phyloP scores from a whole-genome alignment of 1,140 invertebrate species.

The Hylyphantes graminicola region DNA sequence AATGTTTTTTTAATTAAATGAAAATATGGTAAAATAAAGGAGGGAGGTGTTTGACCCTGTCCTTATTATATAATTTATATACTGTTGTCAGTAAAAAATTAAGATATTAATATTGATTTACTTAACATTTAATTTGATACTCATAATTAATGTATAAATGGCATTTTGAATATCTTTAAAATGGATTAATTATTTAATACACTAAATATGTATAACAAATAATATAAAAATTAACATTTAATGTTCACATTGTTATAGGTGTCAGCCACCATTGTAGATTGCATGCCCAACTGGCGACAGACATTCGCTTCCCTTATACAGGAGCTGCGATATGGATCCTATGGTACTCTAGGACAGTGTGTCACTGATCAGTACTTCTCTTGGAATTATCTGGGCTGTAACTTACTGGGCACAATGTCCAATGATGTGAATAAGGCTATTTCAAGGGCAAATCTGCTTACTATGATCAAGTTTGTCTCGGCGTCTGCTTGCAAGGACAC shows the following conservation, averaged over 20 bases:
- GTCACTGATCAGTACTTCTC: slow-evolving; percentile 14
- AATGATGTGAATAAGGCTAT: not conserved
- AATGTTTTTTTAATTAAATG: too few species aligned
- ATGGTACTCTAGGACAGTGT: not conserved
- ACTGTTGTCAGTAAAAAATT: too few species aligned
- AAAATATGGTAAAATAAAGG: too few species aligned
- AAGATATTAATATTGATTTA: too few species aligned
- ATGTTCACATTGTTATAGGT: too few species aligned
- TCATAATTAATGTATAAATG: not conserved
- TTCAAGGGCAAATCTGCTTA: not conserved
- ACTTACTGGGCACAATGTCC: slow-evolving; percentile 17
- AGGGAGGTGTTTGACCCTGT: too few species aligned
- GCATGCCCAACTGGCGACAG: not conserved
- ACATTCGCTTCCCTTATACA: not conserved
- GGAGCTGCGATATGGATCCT: not conserved
- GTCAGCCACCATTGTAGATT: slow-evolving; percentile 12
- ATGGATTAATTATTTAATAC: too few species aligned
- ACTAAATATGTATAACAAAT: too few species aligned
- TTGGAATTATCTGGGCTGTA: slow-evolving; percentile 2
- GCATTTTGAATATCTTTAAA: too few species aligned
- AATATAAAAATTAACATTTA: too few species aligned
- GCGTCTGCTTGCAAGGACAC: slow-evolving; percentile 33
- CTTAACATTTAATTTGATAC: not conserved
- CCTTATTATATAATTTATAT: too few species aligned
- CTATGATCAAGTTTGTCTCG: slow-evolving; percentile 30